Conservation (phyloP, 2,797 vertebrate genomes). For the Echeneis naucrates region DNA sequence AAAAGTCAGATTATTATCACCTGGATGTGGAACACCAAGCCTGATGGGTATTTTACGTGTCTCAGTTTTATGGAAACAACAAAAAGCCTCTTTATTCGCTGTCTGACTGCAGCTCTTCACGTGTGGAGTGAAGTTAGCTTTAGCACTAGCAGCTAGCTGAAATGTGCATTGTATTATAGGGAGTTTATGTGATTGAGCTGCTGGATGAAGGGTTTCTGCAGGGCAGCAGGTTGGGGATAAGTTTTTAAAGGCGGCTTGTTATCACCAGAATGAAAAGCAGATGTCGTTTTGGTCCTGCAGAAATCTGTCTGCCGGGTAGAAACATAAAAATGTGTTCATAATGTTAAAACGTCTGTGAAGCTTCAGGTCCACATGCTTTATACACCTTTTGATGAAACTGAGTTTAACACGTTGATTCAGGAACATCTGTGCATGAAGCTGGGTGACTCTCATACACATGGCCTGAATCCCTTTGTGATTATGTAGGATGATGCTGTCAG, state of each 20-base stretch:
- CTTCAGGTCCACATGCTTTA: not conserved
- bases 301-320: too few relatives aligned
- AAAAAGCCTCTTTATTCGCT: accelerated
- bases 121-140: constrained; percentile 22
- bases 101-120: constrained; percentile 7
- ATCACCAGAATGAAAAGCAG: accelerated
- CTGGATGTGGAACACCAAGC: accelerated
- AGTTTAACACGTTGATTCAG: not conserved
- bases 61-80: accelerated
- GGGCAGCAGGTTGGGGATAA: accelerated
- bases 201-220: accelerated
- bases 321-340: not conserved
- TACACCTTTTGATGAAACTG: not conserved
- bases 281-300: accelerated
- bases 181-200: not conserved
- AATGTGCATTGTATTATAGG: not conserved
- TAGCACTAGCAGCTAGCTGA: constrained; percentile 29
- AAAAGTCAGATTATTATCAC: accelerated
- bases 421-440: not conserved
- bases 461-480: constrained; percentile 11
- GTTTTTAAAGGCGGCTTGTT: not conserved
- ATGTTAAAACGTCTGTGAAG: not conserved
- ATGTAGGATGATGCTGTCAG: constrained; percentile 96
- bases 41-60: accelerated
- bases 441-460: not conserved